Evolutionary conservation across 2,797 vertebrate genomes (phyloP).

Genomic region (Sebastes flavidus): DNA sequence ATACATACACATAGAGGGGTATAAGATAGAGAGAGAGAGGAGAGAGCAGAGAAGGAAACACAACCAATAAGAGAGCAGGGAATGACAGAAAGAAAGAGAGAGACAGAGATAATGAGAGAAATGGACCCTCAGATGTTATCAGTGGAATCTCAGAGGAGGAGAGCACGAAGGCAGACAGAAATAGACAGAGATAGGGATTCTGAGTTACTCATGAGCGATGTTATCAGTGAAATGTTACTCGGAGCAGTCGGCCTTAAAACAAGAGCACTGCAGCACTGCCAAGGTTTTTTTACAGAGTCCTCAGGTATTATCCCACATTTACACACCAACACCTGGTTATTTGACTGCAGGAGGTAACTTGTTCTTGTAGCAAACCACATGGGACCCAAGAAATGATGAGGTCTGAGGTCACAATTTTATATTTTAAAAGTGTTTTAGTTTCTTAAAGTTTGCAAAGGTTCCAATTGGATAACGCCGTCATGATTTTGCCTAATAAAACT

Average conservation of each 20-base stretch:
- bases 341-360: background rate
- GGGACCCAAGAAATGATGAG: background rate
- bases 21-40: background rate
- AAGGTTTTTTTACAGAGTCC: slow-evolving; percentile 15
- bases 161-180: slow-evolving; percentile 8
- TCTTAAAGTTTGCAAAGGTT: background rate
- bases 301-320: background rate
- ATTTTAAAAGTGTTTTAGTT: background rate
- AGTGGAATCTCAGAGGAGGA: slow-evolving; percentile 23
- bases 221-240: slow-evolving; percentile 53
- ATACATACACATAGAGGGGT: background rate
- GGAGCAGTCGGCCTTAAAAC: slow-evolving; percentile 45
- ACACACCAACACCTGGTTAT: background rate
- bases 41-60: background rate
- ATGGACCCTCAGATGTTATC: slow-evolving; percentile 21
- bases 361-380: background rate
- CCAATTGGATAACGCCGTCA: background rate
- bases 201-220: slow-evolving; percentile 42
- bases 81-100: background rate
- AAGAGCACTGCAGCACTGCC: slow-evolving; percentile 13
- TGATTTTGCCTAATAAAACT: background rate
- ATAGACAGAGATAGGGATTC: slow-evolving; percentile 17
- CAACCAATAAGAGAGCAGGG: background rate
- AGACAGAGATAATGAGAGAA: background rate
- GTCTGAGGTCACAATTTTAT: background rate